phyloP scores from a whole-genome alignment of 2,888 invertebrate species.

The Arrhopalites spinosus region DNA sequence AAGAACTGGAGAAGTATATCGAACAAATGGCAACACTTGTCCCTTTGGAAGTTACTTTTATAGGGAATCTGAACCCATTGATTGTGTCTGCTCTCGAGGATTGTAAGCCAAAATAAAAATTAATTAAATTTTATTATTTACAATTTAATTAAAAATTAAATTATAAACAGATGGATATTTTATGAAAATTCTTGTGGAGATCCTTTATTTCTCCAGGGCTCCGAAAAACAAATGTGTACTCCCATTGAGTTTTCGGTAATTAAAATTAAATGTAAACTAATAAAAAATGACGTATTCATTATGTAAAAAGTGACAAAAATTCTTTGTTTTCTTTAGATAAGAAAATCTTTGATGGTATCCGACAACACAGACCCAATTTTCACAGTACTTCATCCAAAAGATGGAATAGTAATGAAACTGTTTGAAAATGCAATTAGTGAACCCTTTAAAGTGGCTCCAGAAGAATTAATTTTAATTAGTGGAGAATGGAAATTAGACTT shows the following conservation, averaged over 20 bases:
- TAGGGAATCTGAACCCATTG: background rate
- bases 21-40: background rate
- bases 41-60: background rate
- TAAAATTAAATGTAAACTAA: background rate
- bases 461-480: slow-evolving; percentile 17
- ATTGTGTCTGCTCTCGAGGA: background rate
- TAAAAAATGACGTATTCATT: background rate
- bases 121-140: background rate
- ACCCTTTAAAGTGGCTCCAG: background rate
- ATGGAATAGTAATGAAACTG: slow-evolving; percentile 19
- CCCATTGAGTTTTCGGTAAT: slow-evolving; percentile 10
- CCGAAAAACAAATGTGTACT: background rate
- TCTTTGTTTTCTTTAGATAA: background rate
- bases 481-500: slow-evolving; percentile 22
- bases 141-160: too few relatives aligned
- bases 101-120: background rate
- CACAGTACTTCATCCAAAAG: slow-evolving; percentile 10
- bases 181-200: slow-evolving; percentile 20
- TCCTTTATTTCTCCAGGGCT: slow-evolving; percentile 10
- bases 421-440: slow-evolving; percentile 5
- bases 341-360: slow-evolving; percentile 24
- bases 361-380: slow-evolving; percentile 18
- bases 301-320: background rate
- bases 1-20: background rate
- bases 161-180: slow-evolving; percentile 2